Percentiles rank a stretch among this genome's conserved stretches.
Conservation (phyloP, 1,140 invertebrate species). For the Hycleus phaleratus region DNA sequence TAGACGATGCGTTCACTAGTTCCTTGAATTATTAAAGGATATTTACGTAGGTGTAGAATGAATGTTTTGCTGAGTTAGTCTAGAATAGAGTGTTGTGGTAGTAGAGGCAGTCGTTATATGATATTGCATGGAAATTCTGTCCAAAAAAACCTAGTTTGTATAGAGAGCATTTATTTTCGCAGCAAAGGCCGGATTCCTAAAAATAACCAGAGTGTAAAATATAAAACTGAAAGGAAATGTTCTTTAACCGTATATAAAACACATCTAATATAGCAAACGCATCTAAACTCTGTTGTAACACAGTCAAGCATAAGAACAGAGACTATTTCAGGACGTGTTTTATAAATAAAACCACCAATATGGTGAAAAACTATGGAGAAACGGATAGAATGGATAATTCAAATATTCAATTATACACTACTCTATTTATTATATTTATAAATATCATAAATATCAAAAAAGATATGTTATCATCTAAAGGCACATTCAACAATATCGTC, state of each 20-base stretch:
- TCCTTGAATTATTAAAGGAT: too few relatives aligned
- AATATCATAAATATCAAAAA: conserved; percentile 16
- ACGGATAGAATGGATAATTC: not conserved
- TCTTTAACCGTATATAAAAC: conserved; percentile 4
- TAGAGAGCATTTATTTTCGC: conserved; percentile 9
- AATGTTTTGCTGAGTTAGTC: too few relatives aligned
- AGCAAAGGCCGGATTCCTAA: conserved; percentile 14
- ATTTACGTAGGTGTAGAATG: too few relatives aligned
- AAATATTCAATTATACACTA: not conserved
- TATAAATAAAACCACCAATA: conserved; percentile 20
- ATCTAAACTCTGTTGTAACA: conserved; percentile 17
- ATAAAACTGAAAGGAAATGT: conserved; percentile 14
- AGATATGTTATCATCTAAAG: conserved; percentile 18
- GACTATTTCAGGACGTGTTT: conserved; percentile 20
- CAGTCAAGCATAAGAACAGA: too few relatives aligned
- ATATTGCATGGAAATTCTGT: conserved; percentile 9
- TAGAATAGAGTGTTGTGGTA: too few relatives aligned
- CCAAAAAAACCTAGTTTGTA: not conserved
- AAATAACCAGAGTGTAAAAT: conserved; percentile 10
- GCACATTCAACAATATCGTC: conserved; percentile 9
- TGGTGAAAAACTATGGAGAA: conserved; percentile 11
- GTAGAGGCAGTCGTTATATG: not conserved
- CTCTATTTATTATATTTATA: conserved; percentile 2
- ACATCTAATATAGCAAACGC: conserved; percentile 25
- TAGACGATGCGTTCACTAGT: too few relatives aligned